phyloP scores from a whole-genome alignment of 2,888 invertebrate species.

The Eugnorisma glareosa region DNA sequence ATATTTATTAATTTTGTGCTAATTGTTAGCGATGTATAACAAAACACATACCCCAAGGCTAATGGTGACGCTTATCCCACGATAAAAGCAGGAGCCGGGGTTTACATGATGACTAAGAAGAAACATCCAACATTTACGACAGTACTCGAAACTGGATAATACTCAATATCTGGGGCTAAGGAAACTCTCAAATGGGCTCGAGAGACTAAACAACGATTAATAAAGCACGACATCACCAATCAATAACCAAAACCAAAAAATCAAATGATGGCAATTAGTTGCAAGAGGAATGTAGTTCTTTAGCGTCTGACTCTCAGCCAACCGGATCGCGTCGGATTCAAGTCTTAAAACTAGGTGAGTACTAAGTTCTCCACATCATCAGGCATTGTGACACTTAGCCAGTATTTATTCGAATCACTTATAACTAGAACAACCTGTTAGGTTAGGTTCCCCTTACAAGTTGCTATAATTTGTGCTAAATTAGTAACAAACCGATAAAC shows the following conservation, averaged over 20 bases:
- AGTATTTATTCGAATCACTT: constrained; percentile 1
- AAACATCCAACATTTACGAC: neutral
- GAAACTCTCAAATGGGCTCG: neutral
- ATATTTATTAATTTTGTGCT: neutral
- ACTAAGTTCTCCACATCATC: constrained; percentile 4
- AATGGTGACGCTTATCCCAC: neutral
- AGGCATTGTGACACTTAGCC: constrained; percentile 17
- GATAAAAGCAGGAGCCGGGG: too few relatives aligned
- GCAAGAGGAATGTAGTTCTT: neutral
- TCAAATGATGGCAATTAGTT: neutral
- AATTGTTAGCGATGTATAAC: neutral
- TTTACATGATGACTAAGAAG: too few relatives aligned
- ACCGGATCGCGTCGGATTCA: neutral
- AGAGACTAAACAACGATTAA: neutral
- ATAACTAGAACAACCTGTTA: constrained; percentile 31
- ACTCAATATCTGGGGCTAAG: neutral
- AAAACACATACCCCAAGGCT: neutral
- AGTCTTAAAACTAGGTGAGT: neutral
- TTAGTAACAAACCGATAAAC: constrained; percentile 20
- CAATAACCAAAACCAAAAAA: neutral
- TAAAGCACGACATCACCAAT: neutral
- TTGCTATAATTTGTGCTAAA: constrained; percentile 14
- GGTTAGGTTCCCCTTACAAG: neutral
- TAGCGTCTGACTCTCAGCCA: neutral
- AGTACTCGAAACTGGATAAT: neutral